A percentile compares a stretch with the other conserved stretches of the same genome.
Evolutionary conservation across 1,140 invertebrate species (phyloP).

Genomic region (Neuroterus valhalla): DNA sequence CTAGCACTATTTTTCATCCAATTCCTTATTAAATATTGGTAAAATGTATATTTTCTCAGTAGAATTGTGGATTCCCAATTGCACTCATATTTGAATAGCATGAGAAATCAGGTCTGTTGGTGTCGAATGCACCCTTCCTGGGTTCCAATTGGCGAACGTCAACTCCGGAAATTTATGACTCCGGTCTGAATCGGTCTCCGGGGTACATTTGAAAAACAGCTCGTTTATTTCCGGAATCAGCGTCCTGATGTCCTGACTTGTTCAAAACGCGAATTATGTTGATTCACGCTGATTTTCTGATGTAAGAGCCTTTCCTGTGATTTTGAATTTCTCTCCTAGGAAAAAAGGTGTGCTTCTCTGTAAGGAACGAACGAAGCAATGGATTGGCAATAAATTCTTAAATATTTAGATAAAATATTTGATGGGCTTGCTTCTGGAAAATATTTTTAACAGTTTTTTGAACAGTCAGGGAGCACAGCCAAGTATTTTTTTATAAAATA

Average conservation of each 20-base stretch:
- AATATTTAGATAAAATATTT: too few species aligned
- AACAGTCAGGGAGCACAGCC: neutral
- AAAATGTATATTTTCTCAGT: neutral
- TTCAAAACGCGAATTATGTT: neutral
- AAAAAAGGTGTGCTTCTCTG: too few species aligned
- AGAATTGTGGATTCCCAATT: neutral
- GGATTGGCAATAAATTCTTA: too few species aligned
- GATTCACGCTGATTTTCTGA: neutral
- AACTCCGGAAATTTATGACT: constrained; percentile 28
- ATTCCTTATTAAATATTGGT: too few species aligned
- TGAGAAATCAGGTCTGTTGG: neutral
- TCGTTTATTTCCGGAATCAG: constrained; percentile 25
- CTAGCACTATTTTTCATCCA: too few species aligned
- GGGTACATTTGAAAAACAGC: constrained; percentile 20
- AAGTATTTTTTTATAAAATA: too few species aligned
- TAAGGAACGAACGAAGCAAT: too few species aligned
- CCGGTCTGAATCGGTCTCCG: constrained; percentile 6
- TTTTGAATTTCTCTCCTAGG: neutral
- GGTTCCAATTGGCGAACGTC: neutral
- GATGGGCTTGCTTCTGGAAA: too few species aligned
- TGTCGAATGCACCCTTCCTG: constrained; percentile 7
- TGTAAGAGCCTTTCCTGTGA: neutral
- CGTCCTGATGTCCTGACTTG: neutral
- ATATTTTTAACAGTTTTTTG: too few species aligned
- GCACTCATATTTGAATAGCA: neutral